Evolutionary conservation across 2,113 vertebrate genomes (phyloP), one percentile per base, ranked within the genome.

Genomic region (Xiphophorus maculatus): DNA sequence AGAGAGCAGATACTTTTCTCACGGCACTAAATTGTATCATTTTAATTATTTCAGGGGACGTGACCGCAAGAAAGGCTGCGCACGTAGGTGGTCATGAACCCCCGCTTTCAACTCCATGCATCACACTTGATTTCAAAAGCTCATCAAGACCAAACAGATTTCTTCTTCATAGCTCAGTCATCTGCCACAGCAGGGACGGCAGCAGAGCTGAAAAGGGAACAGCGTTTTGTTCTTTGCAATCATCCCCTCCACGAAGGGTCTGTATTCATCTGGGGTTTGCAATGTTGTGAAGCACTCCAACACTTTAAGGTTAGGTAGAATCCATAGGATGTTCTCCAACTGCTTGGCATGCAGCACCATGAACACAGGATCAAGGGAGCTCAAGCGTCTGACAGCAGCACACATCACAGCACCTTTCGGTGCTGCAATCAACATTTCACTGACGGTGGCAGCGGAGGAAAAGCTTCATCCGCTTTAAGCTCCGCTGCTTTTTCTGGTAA

Each of bases 331-430:
- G 63, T 81, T 86, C 71, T 77, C 69, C 61, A 51, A 7, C 79
- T 77, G 75, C 66, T 88, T 87, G 79, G 61, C 74, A 80, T 82
- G 73, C 81, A 15, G 71, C 68, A 32, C 66, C 88, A 63, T 77
- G 74, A 79, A 37, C 65, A 35, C 58, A 62, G 69, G 86, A 86
- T 90, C 81, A 84, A 77, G 66, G 66, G 74, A 81, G 86, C 64
- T 88, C 74, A 83, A 72, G 69, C 25, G 9, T 84, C 69, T 73
- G 80, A 90, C 48, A 30, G 66, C 40, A 37, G 63, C 63, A 35
- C 64, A 82, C 73, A 83, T 84, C 85, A 87, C 77, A 86, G 85
- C 37, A 33, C 35, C 80, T 79, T 60, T 68, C 69, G 12, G 14
- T 42, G 40, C 40, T 42, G 78, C 76, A 77, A 81, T 86, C 81